phyloP scores from a whole-genome alignment of 2,797 vertebrate genomes.

The Naso thynnoides region DNA sequence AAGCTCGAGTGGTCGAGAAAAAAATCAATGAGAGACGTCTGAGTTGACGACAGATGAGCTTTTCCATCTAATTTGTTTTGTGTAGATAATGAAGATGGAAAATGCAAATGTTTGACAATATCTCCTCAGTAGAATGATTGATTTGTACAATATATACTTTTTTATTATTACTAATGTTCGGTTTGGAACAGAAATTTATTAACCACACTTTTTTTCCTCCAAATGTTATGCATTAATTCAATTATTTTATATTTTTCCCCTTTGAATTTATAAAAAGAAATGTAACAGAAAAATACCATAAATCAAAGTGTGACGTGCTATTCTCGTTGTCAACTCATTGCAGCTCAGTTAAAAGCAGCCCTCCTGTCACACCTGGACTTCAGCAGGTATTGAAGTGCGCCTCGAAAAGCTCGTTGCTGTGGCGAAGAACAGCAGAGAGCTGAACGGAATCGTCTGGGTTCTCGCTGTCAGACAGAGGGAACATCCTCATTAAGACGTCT shows the following conservation, averaged over 20 bases:
- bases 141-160: too few species aligned
- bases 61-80: neutral
- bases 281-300: too few species aligned
- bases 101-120: neutral
- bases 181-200: too few species aligned
- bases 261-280: too few species aligned
- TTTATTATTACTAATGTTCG: too few species aligned
- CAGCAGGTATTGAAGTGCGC: slow-evolving; percentile 22
- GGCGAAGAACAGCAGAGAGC: neutral
- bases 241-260: too few species aligned
- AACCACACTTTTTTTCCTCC: too few species aligned
- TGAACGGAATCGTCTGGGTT: neutral
- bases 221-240: too few species aligned
- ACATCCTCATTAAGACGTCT: slow-evolving; percentile 10
- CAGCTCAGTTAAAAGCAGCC: neutral
- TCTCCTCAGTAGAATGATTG: neutral
- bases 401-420: neutral
- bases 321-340: neutral
- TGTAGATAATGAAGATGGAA: neutral
- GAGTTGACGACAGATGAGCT: neutral
- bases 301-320: neutral
- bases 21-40: neutral
- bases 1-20: neutral
- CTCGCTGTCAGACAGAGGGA: neutral
- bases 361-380: neutral